phyloP scores from a whole-genome alignment of 2,888 invertebrate genomes.

The Morpho helenor region DNA sequence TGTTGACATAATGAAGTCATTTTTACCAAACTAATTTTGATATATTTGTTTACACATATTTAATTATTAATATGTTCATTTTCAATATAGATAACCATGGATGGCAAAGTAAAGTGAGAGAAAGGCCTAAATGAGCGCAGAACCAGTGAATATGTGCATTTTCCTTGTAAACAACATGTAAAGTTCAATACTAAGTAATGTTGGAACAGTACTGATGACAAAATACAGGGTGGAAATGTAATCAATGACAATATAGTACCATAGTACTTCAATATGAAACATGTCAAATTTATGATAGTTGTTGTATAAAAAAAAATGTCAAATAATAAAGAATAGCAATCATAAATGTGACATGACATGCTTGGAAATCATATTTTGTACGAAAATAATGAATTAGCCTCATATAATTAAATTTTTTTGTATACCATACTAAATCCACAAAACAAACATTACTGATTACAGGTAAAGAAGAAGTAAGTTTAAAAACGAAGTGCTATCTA shows the following conservation, averaged over 20 bases:
- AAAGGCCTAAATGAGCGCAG: conserved; percentile 30
- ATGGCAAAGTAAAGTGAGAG: conserved; percentile 63
- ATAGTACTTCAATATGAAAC: conserved; percentile 43
- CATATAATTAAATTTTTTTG: conserved; percentile 13
- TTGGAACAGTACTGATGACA: conserved; percentile 51
- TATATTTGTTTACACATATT: background rate
- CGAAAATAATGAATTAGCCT: conserved; percentile 18
- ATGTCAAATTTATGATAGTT: conserved; percentile 59
- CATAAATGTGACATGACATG: conserved; percentile 33
- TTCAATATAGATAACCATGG: conserved; percentile 54
- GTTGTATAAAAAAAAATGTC: conserved; percentile 17
- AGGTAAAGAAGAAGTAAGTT: conserved; percentile 36
- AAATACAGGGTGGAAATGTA: conserved; percentile 73
- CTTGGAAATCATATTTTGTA: conserved; percentile 25
- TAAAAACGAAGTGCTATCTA: conserved; percentile 27
- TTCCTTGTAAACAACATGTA: conserved; percentile 47
- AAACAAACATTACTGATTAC: conserved; percentile 44
- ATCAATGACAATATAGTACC: conserved; percentile 70
- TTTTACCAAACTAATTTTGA: background rate
- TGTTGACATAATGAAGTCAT: too few relatives aligned
- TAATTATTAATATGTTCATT: conserved; percentile 30
- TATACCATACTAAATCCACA: conserved; percentile 21
- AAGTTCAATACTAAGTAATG: conserved; percentile 56
- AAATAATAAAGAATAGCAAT: conserved; percentile 22
- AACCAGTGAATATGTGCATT: conserved; percentile 27